A percentile compares a stretch with the other conserved stretches of the same genome.
These are phyloP conservation scores for Papilio glaucus DNA, from an alignment of 1,140 invertebrate genomes.

Conservation along the genomic window DNA sequence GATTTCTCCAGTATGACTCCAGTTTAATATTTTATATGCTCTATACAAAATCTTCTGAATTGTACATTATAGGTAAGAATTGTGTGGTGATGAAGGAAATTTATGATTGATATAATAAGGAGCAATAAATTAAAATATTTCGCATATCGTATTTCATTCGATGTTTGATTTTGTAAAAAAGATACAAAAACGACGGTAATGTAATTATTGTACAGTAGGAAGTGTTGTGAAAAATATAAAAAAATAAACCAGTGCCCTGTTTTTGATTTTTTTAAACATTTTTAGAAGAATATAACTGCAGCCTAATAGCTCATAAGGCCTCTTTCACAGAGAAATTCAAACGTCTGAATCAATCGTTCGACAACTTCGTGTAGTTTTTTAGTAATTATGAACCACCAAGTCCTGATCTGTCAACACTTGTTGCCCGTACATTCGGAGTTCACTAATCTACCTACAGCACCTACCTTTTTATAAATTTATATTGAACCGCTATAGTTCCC, in stretches of 20 bases:
- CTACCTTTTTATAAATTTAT: too few species aligned
- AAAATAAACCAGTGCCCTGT: slow-evolving; percentile 42
- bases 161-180: slow-evolving; percentile 58
- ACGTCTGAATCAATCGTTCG: too few species aligned
- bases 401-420: too few species aligned
- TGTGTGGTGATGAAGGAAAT: slow-evolving; percentile 8
- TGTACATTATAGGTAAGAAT: slow-evolving; percentile 25
- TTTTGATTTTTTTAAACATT: slow-evolving; percentile 24
- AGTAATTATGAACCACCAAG: too few species aligned
- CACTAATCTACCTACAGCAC: too few species aligned
- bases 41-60: slow-evolving; percentile 1
- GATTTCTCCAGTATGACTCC: too few species aligned
- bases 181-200: slow-evolving; percentile 45
- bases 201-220: slow-evolving; percentile 64
- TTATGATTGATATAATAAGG: slow-evolving; percentile 48
- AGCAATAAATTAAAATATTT: slow-evolving; percentile 65
- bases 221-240: slow-evolving; percentile 70
- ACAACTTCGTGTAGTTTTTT: too few species aligned
- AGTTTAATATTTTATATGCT: too few species aligned
- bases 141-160: slow-evolving; percentile 60
- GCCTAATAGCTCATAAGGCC: not conserved
- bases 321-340: too few species aligned
- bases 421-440: too few species aligned
- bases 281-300: not conserved
- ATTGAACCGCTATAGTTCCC: not conserved